phyloP scores from a whole-genome alignment of 2,113 vertebrate species.

The Vidua macroura region DNA sequence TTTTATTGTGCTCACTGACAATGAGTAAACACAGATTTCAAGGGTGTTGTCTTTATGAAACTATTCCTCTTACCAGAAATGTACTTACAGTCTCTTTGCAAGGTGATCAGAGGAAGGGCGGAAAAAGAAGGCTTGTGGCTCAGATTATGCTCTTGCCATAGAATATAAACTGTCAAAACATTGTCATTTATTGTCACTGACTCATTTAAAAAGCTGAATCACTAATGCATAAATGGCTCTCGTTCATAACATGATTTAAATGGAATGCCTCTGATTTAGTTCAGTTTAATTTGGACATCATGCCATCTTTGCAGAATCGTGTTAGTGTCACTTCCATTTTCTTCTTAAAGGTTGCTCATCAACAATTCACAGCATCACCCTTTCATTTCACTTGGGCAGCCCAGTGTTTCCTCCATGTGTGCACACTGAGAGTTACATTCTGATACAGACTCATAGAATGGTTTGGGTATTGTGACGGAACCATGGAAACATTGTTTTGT shows the following conservation, averaged over 20 bases:
- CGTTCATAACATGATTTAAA: background rate
- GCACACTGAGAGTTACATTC: background rate
- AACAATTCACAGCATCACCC: background rate
- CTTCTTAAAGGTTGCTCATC: background rate
- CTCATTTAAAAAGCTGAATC: slow-evolving; percentile 6
- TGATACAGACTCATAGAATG: background rate
- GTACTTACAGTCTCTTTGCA: background rate
- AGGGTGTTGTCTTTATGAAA: background rate
- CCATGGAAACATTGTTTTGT: slow-evolving; percentile 13
- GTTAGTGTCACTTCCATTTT: background rate
- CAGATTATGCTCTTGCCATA: background rate
- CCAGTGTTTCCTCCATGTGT: background rate
- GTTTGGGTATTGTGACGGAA: background rate
- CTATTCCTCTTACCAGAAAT: background rate
- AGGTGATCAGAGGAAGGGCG: background rate
- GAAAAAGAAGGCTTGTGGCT: background rate
- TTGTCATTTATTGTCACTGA: slow-evolving; percentile 16
- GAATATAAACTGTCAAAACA: slow-evolving; percentile 2
- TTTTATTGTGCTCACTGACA: background rate
- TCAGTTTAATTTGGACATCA: background rate
- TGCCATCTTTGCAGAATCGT: background rate
- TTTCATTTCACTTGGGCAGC: background rate
- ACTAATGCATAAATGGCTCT: background rate
- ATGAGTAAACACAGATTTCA: slow-evolving; percentile 1
- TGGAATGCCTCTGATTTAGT: background rate